Conservation (phyloP, 2,888 invertebrate species). For the Sussaba pulchella region DNA sequence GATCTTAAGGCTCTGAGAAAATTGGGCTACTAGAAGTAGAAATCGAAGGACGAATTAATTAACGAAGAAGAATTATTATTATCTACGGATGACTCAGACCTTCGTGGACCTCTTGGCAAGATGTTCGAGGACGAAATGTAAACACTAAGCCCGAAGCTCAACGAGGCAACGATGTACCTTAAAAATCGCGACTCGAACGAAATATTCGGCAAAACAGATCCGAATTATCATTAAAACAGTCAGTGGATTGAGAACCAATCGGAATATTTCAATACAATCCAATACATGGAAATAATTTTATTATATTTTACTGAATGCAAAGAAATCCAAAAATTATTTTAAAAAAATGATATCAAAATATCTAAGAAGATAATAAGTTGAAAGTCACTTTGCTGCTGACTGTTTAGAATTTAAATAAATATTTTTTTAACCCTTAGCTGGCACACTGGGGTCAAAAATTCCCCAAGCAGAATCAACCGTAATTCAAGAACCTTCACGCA, state of each 20-base stretch:
- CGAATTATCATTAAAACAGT: constrained; percentile 24
- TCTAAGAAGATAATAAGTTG: constrained; percentile 9
- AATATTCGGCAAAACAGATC: constrained; percentile 22
- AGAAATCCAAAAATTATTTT: not conserved
- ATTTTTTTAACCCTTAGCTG: too few species aligned
- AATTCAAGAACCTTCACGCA: too few species aligned
- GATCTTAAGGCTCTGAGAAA: constrained; percentile 95
- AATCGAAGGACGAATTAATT: constrained; percentile 14
- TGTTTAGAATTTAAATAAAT: not conserved
- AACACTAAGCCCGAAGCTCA: constrained; percentile 32
- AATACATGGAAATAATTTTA: not conserved
- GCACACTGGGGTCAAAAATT: too few species aligned
- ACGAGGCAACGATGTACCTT: constrained; percentile 49
- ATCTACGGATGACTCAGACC: constrained; percentile 41
- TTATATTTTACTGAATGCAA: not conserved
- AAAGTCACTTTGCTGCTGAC: not conserved
- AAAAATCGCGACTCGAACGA: constrained; percentile 40
- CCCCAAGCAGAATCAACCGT: too few species aligned
- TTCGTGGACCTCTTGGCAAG: constrained; percentile 29
- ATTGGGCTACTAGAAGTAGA: constrained; percentile 88
- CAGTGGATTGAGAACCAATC: constrained; percentile 16
- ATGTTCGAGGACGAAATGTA: constrained; percentile 9
- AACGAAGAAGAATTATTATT: constrained; percentile 41
- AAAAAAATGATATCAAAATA: constrained; percentile 16
- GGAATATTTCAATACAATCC: not conserved